Percentiles rank a stretch among this genome's conserved stretches.
phyloP scores from a whole-genome alignment of 1,140 invertebrate species.

The Trichomalopsis sarcophagae region DNA sequence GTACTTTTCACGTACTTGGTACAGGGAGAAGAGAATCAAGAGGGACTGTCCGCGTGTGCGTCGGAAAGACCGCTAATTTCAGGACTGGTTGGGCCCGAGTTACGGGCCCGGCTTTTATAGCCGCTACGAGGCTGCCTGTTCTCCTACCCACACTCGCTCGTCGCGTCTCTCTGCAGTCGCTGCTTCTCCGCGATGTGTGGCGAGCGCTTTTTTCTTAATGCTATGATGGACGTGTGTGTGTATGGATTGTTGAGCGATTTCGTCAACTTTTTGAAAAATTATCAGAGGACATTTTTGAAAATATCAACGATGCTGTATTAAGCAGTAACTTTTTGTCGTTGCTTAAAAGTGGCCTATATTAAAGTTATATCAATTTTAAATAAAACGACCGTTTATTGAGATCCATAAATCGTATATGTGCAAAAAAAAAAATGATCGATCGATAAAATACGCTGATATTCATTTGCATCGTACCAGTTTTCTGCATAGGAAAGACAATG shows the following conservation, averaged over 20 bases:
- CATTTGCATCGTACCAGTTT: background rate
- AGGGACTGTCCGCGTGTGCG: constrained; percentile 45
- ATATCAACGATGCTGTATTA: too few relatives aligned
- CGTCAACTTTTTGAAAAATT: too few relatives aligned
- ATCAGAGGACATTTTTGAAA: too few relatives aligned
- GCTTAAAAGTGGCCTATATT: too few relatives aligned
- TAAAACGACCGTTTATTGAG: too few relatives aligned
- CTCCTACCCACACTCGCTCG: constrained; percentile 47
- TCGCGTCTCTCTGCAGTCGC: background rate
- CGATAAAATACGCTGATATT: background rate
- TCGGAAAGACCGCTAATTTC: constrained; percentile 62
- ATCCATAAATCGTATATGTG: too few relatives aligned
- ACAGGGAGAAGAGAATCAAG: background rate
- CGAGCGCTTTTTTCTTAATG: background rate
- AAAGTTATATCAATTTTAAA: too few relatives aligned
- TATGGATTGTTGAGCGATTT: too few relatives aligned
- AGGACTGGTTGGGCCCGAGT: constrained; percentile 72
- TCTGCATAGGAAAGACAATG: background rate
- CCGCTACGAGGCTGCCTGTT: constrained; percentile 64
- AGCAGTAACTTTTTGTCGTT: too few relatives aligned
- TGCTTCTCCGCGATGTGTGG: background rate
- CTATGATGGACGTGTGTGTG: too few relatives aligned
- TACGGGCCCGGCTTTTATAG: constrained; percentile 70
- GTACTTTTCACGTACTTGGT: background rate
- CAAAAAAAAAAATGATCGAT: too few relatives aligned